These are phyloP conservation scores for Aphis gossypii DNA, from an alignment of 1,140 invertebrate genomes.

Conservation along the genomic window DNA sequence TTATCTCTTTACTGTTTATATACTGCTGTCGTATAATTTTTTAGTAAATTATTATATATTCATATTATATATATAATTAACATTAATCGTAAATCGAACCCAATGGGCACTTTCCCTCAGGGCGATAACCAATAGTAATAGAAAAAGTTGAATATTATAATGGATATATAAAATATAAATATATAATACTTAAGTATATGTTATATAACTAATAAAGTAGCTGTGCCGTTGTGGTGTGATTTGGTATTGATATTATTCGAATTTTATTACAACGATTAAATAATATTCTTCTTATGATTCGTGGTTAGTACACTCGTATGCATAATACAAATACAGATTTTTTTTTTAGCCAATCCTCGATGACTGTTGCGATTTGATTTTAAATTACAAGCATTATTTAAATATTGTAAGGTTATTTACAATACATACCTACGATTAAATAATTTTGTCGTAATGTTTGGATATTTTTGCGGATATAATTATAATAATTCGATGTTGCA, in stretches of 20 bases:
- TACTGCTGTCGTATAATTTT: too few species aligned
- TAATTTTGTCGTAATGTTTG: neutral
- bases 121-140: neutral
- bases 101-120: neutral
- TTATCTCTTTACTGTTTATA: too few species aligned
- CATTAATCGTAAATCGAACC: neutral
- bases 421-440: neutral
- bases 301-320: too few species aligned
- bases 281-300: neutral
- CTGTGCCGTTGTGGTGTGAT: neutral
- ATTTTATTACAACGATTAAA: neutral
- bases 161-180: neutral
- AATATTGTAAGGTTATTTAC: too few species aligned
- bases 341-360: neutral
- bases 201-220: neutral
- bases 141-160: neutral
- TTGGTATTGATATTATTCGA: neutral
- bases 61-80: too few species aligned
- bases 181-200: neutral
- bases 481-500: neutral
- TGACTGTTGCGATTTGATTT: neutral
- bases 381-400: neutral
- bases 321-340: too few species aligned
- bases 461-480: neutral
- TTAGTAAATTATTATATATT: too few species aligned